Evolutionary conservation across 23 tunicate genomes (phyloP).

Genomic region (Oikopleura vanhoeffeni): DNA sequence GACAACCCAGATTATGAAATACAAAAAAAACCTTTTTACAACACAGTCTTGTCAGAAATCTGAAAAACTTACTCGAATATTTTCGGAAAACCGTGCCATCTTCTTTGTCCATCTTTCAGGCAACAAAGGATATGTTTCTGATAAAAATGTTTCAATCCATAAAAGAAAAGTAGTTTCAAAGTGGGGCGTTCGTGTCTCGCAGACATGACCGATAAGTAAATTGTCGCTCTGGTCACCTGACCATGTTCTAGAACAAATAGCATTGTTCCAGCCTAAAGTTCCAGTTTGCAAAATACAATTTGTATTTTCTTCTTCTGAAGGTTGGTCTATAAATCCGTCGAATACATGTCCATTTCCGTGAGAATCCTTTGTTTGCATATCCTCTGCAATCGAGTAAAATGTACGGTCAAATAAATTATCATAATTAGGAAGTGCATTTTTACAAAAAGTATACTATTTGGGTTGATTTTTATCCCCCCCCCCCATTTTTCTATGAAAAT

Average conservation of each 20-base stretch:
- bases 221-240: neutral
- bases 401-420: too few species aligned
- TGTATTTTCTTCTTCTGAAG: neutral
- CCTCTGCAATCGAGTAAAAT: too few species aligned
- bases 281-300: neutral
- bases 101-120: neutral
- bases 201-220: neutral
- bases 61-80: neutral
- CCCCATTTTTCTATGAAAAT: too few species aligned
- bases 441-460: too few species aligned
- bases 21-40: neutral
- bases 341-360: too few species aligned
- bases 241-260: slow-evolving; percentile 7
- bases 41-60: neutral
- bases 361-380: too few species aligned
- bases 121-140: neutral
- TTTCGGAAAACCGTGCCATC: neutral
- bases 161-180: neutral
- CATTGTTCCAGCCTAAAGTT: neutral
- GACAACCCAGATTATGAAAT: neutral
- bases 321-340: neutral
- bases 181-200: neutral
- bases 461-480: too few species aligned
- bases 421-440: too few species aligned
- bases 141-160: neutral